These are phyloP conservation scores for Python bivittatus DNA, from an alignment of 2,113 vertebrate species.

Conservation along the genomic window DNA sequence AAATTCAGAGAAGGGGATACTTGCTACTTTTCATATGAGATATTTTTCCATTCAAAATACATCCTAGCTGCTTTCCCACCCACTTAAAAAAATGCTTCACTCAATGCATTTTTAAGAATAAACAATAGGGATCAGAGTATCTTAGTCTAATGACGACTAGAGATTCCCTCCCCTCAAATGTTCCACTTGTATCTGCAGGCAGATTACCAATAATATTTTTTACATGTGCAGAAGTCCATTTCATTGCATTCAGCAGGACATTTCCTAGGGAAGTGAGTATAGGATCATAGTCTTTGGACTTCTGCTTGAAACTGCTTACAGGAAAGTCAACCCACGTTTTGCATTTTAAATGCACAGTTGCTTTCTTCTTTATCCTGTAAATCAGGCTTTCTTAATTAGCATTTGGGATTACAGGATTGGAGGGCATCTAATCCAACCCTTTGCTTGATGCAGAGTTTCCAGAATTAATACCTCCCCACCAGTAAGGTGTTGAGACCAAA, in stretches of 20 bases:
- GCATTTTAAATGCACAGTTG: conserved; percentile 24
- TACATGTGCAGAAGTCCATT: neutral
- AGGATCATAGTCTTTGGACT: neutral
- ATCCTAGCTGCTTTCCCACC: neutral
- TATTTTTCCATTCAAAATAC: neutral
- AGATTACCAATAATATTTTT: neutral
- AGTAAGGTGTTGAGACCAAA: neutral
- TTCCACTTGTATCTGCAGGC: neutral
- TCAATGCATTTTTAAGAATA: neutral
- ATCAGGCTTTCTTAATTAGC: neutral
- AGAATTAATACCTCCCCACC: neutral
- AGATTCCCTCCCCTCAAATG: neutral
- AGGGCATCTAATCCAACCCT: neutral
- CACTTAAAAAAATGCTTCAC: neutral
- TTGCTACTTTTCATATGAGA: neutral
- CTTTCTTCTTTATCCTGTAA: conserved; percentile 14
- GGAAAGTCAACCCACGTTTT: neutral
- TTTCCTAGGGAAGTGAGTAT: neutral
- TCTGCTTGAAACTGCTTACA: neutral
- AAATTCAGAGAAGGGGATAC: neutral
- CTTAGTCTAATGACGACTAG: neutral
- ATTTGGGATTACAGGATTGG: neutral
- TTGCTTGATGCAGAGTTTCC: neutral
- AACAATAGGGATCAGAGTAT: too few relatives aligned
- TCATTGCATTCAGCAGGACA: neutral